Evolutionary conservation across 2,113 vertebrate species (phyloP), one percentile per base, ranked within the genome.

Genomic region (Athene noctua): DNA sequence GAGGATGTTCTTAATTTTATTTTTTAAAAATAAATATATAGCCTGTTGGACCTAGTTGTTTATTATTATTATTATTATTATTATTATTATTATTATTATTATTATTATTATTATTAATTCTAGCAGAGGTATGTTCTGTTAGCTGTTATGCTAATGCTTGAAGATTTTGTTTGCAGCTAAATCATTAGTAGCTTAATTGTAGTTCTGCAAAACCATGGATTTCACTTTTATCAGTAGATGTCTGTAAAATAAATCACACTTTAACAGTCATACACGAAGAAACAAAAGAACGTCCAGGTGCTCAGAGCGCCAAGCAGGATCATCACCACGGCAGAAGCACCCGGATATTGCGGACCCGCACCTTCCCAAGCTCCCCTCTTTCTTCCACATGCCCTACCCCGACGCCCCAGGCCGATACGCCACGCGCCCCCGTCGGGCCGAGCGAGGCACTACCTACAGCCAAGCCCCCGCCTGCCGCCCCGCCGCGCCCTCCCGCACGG

Each of bases 311-410:
- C 1, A 1, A 26, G 57, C 19, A 26, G 32, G 22, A 12, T 6
- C 36, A 16, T 3, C 32, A 16, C 42, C 10, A 13, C 21, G 12
- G 20, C 30, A 10, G 10, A 55, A 12, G 7, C 2, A 4, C 32
- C 6, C 26, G 20, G 4, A 8, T 4, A 14, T 1, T 1, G 9
- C 4, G 9, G 27, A 29, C 27, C 18, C 3, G 4, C 19, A 0
- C 29, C 16, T 25, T 10, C 23, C 51, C 3, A 7, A 26, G 9
- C 16, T 34, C 15, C 15, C 36, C 15, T 12, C 20, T 13, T 10
- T 10, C 38, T 44, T 4, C 22, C 27, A 6, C 38, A 1, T 1
- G 9, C 52, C 25, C 26, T 3, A 5, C 15, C 4, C 10, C 6
- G 6, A 29, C 4, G 3, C 14, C 44, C 44, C 42, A 16, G 15